These are phyloP conservation scores for Dolichopus griseipennis DNA, from an alignment of 2,888 invertebrate genomes.

Conservation along the genomic window DNA sequence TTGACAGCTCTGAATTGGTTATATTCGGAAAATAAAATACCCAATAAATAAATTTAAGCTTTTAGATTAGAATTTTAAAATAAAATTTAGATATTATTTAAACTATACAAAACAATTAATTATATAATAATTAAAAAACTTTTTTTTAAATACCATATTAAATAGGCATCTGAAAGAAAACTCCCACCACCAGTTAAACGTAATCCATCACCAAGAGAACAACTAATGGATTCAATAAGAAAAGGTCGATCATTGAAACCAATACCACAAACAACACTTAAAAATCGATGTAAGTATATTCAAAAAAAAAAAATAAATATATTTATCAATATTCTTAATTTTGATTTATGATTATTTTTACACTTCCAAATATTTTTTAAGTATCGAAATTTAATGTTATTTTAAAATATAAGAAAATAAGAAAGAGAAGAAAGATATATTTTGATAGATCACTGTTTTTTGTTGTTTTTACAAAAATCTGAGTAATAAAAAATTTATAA, in stretches of 20 bases:
- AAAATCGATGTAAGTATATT: slow-evolving; percentile 48
- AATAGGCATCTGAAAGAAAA: slow-evolving; percentile 75
- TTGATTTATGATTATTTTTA: background rate
- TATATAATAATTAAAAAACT: slow-evolving; percentile 7
- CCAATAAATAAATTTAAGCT: too few relatives aligned
- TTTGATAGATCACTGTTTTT: too few relatives aligned
- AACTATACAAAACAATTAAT: too few relatives aligned
- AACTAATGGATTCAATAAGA: slow-evolving; percentile 78
- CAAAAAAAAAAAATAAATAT: background rate
- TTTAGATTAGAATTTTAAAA: too few relatives aligned
- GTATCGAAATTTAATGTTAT: background rate
- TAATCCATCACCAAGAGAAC: slow-evolving; percentile 70
- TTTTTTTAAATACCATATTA: background rate
- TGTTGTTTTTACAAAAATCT: too few relatives aligned
- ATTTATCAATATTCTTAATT: background rate
- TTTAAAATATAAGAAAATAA: background rate
- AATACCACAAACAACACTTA: slow-evolving; percentile 43
- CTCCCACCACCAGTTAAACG: slow-evolving; percentile 66
- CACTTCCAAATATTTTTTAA: too few relatives aligned
- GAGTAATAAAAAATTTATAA: background rate
- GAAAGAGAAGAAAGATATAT: too few relatives aligned
- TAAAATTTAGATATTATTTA: too few relatives aligned
- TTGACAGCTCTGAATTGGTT: too few relatives aligned
- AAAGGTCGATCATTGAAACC: slow-evolving; percentile 63
- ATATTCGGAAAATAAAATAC: too few relatives aligned